phyloP scores from a whole-genome alignment of 64 coral and sea anemone species.

The Dendronephthya gigantea region DNA sequence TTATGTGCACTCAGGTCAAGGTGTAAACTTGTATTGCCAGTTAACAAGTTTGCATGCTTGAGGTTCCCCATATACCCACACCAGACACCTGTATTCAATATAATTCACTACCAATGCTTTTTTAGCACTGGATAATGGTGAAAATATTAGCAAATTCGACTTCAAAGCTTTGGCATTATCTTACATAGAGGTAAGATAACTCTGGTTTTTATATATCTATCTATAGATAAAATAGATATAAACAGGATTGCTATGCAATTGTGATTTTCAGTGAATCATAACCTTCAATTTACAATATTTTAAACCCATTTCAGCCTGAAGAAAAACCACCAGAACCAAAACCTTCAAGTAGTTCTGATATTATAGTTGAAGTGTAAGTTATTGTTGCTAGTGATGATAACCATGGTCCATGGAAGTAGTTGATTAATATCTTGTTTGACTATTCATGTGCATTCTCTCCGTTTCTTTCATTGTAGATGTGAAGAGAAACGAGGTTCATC shows the following conservation, averaged over 20 bases:
- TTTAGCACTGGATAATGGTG: conserved; percentile 64
- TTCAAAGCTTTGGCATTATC: conserved; percentile 67
- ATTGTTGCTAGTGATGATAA: background rate
- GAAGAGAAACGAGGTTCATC: conserved; percentile 76
- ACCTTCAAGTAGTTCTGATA: conserved; percentile 9
- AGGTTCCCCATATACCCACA: too few relatives aligned
- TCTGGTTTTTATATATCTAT: background rate
- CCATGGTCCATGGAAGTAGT: too few relatives aligned
- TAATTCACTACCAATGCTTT: background rate
- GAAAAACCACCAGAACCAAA: conserved; percentile 19
- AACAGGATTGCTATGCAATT: background rate
- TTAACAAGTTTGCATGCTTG: too few relatives aligned
- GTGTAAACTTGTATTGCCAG: too few relatives aligned
- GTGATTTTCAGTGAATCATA: too few relatives aligned
- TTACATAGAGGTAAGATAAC: conserved; percentile 32
- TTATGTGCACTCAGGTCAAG: too few relatives aligned
- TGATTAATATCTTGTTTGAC: too few relatives aligned
- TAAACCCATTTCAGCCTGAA: conserved; percentile 25
- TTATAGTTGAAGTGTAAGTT: conserved; percentile 95
- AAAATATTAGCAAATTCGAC: conserved; percentile 72
- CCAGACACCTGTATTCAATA: too few relatives aligned
- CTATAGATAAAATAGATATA: background rate
- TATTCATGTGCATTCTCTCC: too few relatives aligned
- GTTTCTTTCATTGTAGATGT: conserved; percentile 40
- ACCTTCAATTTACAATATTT: too few relatives aligned